Base-by-base conservation (phyloP, 2,113 vertebrate genomes). In the Motacilla tschutschensis region DNA sequence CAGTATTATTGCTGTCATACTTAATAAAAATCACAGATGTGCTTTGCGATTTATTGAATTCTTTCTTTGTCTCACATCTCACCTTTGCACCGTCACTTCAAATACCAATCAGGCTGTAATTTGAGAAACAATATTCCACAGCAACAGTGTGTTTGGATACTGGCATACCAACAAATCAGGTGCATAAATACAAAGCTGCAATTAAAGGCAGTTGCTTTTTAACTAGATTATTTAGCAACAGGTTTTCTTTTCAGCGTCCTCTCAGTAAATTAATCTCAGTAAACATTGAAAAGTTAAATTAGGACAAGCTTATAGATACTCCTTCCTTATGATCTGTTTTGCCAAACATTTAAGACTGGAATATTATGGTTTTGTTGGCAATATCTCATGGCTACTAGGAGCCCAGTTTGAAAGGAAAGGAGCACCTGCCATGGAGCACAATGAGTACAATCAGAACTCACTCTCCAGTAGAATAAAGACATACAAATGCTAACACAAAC, bases 21-120 rank as follows among this genome's bases (percentile, higher is more conserved):
- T 90, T 96, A 95, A 97, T 97, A 96, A 96, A 96, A 97, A 95
- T 96, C 95, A 96, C 87, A 95, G 85, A 87, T 76, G 73, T 91
- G 89, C 83, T 93, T 89, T 89, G 89, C 4, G 11, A 95, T 88
- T 88, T 93, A 95, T 96, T 96, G 91, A 96, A 95, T 96, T 96
- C 83, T 91, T 94, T 94, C 91, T 95, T 95, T 97, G 95, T 96
- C 91, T 97, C 92, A 77, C 81, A 83, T 88, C 90, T 97, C 94
- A 97, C 96, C 96, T 97, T 96, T 96, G 95, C 69, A 95, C 94
- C 80, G 5, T 91, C 55, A 73, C 95, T 95, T 96, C 95, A 93
- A 94, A 89, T 94, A 96, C 94, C 95, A 96, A 95, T 97, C 95
- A 94, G 93, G 91, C 92, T 95, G 89, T 92, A 96, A 96, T 97